Evolutionary conservation across 30 jellyfish, hydroid and myxozoan genomes (phyloP), one percentile per base, ranked within the genome.

Genomic region (Rhopilema esculentum): DNA sequence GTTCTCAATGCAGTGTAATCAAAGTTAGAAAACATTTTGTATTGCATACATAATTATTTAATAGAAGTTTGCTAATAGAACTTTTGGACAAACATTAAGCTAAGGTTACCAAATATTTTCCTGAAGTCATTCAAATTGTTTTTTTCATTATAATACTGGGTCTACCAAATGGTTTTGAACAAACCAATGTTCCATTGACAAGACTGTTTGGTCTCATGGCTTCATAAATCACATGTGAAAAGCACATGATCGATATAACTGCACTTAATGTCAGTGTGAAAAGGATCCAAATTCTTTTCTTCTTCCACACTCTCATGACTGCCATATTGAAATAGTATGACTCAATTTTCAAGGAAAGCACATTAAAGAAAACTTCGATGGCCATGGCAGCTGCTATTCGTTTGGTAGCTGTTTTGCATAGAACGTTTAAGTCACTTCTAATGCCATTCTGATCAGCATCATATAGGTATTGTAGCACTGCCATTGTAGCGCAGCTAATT

Each of bases 261-360:
- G 87, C 69, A 85, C 76, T 85, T 51, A 74, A 8, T 31, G 65
- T 21, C 67, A 85, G 17, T 0, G 94, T 25, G 1, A 85, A 63
- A 2, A 85, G 6, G 29, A 85, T 62, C 94, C 88, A 62, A 51
- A 49, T 16, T 64, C 78, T 73, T 50, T 74, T 85, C 20, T 32
- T 40, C 29, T 23, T 71, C 94, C 94, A 85, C 0, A 74, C 88
- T 40, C 68, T 85, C 88, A 85, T 75, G 22, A 85, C 94, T 28
- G 94, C 88, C 94, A 85, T 85, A 78, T 85, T 85, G 88, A 67
- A 85, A 57, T 75, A 50, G 86, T 85, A 85, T 32, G 94, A 72
- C 57, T 85, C 94, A 23, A 85, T 82, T 64, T 74, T 85, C 6
- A 78, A 32, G 16, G 94, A 85, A 15, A 85, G 66, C 33, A 74